Base-by-base conservation (phyloP, 2,888 invertebrate species). In the Tipula unca region DNA sequence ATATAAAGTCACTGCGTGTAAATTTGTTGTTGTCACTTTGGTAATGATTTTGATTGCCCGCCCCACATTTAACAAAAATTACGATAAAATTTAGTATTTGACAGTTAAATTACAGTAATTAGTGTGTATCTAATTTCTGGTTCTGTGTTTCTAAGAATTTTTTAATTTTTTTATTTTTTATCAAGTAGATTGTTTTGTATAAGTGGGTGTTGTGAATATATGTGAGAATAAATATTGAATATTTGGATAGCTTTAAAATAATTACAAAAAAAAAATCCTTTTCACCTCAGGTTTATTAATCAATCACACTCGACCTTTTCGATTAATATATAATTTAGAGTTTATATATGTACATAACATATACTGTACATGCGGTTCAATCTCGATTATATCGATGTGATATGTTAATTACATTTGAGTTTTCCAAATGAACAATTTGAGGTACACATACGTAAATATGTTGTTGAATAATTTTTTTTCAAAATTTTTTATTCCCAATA, bases 11-110 rank as follows among this genome's bases (percentile, higher is more conserved):
- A 48, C 48, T n/a, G 48, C n/a, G 48, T 48, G n/a, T n/a, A 32
- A 48, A n/a, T 25, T 69, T 69, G 20, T 69, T 69, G 69, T 25
- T 69, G 69, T 69, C 69, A 69, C 69, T 69, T 69, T 69, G 25
- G 25, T 69, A 69, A 69, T 69, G 69, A 69, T 25, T 69, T 69
- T 25, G 0, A n/a, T n/a, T 13, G 3, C 69, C n/a, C 69, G 69
- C 69, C 69, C 25, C 14, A 20, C 10, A 10, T 69, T 69, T 69
- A 69, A 25, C 20, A 69, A 69, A n/a, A 69, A 69, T 20, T 69
- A 69, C 69, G 69, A 69, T 69, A 69, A 69, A 69, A 69, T 69
- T 20, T 69, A 69, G 69, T 69, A 69, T 69, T 69, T 69, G 69
- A 69, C 69, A 69, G 69, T 69, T 69, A 69, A 69, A 69, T 69